A percentile compares a stretch with the other conserved stretches of the same genome.
Conservation (phyloP, 2,113 vertebrate genomes). For the Ciconia maguari region DNA sequence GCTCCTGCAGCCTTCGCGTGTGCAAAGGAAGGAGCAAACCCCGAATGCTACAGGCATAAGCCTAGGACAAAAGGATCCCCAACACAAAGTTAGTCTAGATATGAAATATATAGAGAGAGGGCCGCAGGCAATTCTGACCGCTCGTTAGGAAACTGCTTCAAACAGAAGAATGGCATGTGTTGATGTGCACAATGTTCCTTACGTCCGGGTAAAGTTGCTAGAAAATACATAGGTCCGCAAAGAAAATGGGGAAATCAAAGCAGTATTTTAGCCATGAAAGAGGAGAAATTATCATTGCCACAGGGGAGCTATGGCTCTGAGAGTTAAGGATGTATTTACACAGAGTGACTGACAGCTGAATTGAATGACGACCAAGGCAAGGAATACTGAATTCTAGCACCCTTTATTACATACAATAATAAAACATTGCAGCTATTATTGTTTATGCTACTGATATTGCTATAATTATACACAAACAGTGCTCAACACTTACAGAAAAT, state of each 20-base stretch:
- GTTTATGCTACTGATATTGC: neutral
- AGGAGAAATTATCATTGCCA: neutral
- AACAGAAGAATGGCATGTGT: neutral
- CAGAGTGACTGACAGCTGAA: neutral
- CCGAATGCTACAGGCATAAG: neutral
- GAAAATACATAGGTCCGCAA: neutral
- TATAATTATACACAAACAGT: neutral
- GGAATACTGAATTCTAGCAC: neutral
- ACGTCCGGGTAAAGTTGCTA: neutral
- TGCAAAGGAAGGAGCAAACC: neutral
- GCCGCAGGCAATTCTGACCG: neutral
- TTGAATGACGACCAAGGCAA: neutral
- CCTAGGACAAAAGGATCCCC: neutral
- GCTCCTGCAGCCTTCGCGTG: fast-evolving
- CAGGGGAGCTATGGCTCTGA: neutral
- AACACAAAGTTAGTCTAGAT: fast-evolving
- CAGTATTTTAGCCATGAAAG: neutral
- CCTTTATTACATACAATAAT: neutral
- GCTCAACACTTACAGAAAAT: neutral
- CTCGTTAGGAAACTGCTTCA: neutral
- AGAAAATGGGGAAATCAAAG: neutral
- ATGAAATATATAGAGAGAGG: neutral
- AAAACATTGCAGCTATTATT: neutral
- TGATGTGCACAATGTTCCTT: neutral
- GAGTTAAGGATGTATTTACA: neutral